A percentile compares a stretch with the other conserved stretches of the same genome.
Evolutionary conservation across 2,888 invertebrate genomes (phyloP).

Genomic region (Mesoligia furuncula): DNA sequence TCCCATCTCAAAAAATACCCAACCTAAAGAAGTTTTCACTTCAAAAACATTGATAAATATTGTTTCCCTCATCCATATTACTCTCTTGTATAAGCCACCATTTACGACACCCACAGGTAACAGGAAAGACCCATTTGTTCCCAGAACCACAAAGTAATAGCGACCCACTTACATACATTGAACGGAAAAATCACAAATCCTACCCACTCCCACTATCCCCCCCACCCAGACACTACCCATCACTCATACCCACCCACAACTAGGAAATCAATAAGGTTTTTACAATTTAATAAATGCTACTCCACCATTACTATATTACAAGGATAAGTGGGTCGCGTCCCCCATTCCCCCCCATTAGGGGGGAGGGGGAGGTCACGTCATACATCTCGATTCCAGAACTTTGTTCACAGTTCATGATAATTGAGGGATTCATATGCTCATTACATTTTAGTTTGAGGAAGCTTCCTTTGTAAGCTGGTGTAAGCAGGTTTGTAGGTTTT

Average conservation of each 20-base stretch:
- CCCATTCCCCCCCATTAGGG: conserved; percentile 55
- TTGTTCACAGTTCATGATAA: conserved; percentile 64
- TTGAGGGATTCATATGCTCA: conserved; percentile 66
- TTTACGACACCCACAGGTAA: conserved; percentile 23
- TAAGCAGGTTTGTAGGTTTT: conserved; percentile 10
- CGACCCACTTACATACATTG: conserved; percentile 32
- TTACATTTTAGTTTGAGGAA: conserved; percentile 55
- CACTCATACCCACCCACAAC: conserved; percentile 36
- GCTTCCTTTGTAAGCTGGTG: conserved; percentile 3
- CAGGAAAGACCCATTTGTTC: background rate
- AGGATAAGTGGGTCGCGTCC: conserved; percentile 81
- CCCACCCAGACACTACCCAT: conserved; percentile 28
- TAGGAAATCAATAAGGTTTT: conserved; percentile 70
- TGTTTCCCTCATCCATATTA: background rate
- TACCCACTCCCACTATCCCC: background rate
- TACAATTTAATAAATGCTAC: conserved; percentile 71
- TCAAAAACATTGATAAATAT: background rate
- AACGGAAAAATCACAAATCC: conserved; percentile 47
- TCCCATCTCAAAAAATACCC: too few relatives aligned
- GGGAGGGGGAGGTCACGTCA: conserved; percentile 66
- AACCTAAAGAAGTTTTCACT: too few relatives aligned
- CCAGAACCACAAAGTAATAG: conserved; percentile 32
- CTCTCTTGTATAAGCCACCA: background rate
- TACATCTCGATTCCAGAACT: conserved; percentile 79
- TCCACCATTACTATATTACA: conserved; percentile 77